Base-by-base conservation (phyloP, 2,113 vertebrate species). In the Entelurus aequoreus region DNA sequence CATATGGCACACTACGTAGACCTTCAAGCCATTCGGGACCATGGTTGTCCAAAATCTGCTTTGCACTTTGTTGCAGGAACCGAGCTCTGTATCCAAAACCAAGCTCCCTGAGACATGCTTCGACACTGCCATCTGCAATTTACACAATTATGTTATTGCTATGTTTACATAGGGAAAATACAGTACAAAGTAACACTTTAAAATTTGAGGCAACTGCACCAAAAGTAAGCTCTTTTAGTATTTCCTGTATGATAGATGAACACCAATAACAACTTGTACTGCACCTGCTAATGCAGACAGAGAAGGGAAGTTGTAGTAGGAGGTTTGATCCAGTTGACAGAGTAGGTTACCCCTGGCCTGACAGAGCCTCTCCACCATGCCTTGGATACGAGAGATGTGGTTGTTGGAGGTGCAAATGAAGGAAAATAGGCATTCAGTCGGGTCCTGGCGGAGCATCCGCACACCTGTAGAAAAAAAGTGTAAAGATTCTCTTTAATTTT, bases 321-420 rank as follows among this genome's bases (percentile, higher is more conserved):
- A 71, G 38, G 84, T 85, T 55, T 82, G 61, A 51, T 93, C 92
- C 11, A 98, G 91, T 46, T 74, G 82, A 76, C 90, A 87, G 46
- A 99, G 90, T 3, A 11, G 88, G 8, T 66, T 67, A 1, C 97
- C 95, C 0, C 95, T 89, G 38, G 90, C 76, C 68, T 79, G 74
- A 77, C 97, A 98, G 36, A 98, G 85, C 46, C 92, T 88, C 44
- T 98, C 93, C 7, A 98, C 91, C 94, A 99, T 98, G 54, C 91
- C 87, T 4, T 94, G 92, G 83, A 99, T 98, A 42, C 97, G 94
- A 3, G 92, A 84, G 54, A 98, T 91, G 77, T 97, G 92, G 89
- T 99, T 99, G 88, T 99, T 99, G 71, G 97, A 94, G 62, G 94
- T 95, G 75, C 96, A 99, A 77, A 99, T 98, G 69, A 98, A 94